Evolutionary conservation across 2,797 vertebrate genomes (phyloP).

Genomic region (Pseudochirops cupreus): DNA sequence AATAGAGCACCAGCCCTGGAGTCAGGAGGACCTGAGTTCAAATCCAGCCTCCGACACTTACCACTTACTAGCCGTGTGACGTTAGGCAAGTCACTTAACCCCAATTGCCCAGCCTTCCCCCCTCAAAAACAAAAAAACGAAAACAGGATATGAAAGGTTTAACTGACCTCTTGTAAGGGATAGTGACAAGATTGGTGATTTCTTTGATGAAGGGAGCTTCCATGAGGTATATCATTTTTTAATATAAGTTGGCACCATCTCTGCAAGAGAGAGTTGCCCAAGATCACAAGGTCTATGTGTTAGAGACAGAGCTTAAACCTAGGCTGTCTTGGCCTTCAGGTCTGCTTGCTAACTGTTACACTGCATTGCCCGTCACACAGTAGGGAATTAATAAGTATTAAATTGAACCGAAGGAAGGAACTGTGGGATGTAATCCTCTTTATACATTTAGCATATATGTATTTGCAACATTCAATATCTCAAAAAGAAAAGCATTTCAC

Average conservation of each 20-base stretch:
- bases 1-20: no score
- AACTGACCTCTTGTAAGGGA: not conserved
- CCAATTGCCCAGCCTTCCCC: no score
- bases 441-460: not conserved
- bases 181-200: not conserved
- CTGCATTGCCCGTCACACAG: not conserved
- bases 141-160: not conserved
- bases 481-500: constrained; percentile 3
- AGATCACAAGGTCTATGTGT: not conserved
- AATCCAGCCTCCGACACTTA: no score
- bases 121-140: no score
- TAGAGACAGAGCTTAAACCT: not conserved
- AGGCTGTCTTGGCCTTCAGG: not conserved
- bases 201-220: not conserved
- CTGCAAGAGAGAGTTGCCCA: not conserved
- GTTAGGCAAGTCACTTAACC: no score
- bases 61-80: no score
- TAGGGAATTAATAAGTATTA: not conserved
- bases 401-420: not conserved
- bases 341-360: not conserved
- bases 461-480: not conserved
- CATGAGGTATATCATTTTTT: not conserved
- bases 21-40: no score
- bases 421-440: not conserved
- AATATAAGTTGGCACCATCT: not conserved